Base-by-base conservation (phyloP, 2,797 vertebrate species). In the Esox masquinongy region DNA sequence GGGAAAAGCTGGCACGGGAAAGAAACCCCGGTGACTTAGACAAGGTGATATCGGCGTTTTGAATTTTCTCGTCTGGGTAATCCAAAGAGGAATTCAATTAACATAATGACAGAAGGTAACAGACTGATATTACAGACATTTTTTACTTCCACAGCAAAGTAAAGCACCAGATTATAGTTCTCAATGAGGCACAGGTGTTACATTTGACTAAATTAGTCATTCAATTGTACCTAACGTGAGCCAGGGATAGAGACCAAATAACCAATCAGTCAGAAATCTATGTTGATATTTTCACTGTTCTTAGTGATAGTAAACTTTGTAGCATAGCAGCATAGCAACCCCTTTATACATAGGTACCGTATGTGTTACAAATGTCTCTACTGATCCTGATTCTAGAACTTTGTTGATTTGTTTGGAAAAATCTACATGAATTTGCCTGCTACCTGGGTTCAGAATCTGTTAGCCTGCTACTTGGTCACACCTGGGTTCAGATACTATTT, bases 1-100 rank as follows among this genome's bases (percentile, higher is more conserved):
- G 74, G 75, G 82, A 81, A 73, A 70, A 66, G 75, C 79, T 73
- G 77, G 77, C 82, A 81, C 5, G 3, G 22, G 8, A 24, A 59
- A 4, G 1, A 12, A 61, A 24, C 56, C 79, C 71, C 88, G 92
- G 90, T 89, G 43, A 47, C 43, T 92, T 84, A 91, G 85, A 86
- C 86, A 87, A 89, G 88, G 85, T 88, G 87, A 90, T 84, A 47
- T 83, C 79, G 36, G 85, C 79, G 86, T 85, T 89, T 89, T 86
- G 0, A 49, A 87, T 85, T 86, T 89, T 89, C 5, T 19, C 24
- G 2, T 70, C 69, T 50, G 4, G 6, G 1, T 26, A 26, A 6
- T 70, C 14, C 16, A 19, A 66, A 66, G 31, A 66, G 16, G 1
- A 34, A 66, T 8, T 2, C 14, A 66, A 29, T 66, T 3, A 19